Base-by-base conservation (phyloP, 2,888 invertebrate species). In the Ophion slaviceki region DNA sequence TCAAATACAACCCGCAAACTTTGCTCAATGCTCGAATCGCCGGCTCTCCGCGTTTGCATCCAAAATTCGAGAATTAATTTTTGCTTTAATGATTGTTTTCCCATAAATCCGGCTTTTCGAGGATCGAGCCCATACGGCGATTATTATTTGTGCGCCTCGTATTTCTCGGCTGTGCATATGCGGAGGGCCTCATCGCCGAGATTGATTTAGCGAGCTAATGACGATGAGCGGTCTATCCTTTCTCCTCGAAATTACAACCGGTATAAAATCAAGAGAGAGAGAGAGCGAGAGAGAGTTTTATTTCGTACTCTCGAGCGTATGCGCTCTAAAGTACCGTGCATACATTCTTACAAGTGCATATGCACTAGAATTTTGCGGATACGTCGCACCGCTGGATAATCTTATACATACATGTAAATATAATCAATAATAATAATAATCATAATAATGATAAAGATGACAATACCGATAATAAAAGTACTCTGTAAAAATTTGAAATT, bases 121-220 rank as follows among this genome's bases (percentile, higher is more conserved):
- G 47, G 0, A 40, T 8, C 4, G 8, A 36, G 36, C 36, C 40
- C n/a, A 53, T 59, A 66, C 20, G 2, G 14, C 4, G 32, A 32
- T 32, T 59, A 6, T 17, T 24, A 28, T 78, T 78, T 28, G 7
- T 78, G 59, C 57, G 71, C 28, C 28, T 61, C 24, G 57, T 61
- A 40, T 24, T 45, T 78, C 40, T 53, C 47, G 47, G 20, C 28
- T 20, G 59, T 45, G 57, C 59, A 14, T 17, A 11, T 24, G 28
- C 17, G 62, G 10, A n/a, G 57, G 0, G 2, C 28, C 71, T 59
- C 81, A 77, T 70, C 70, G n/a, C 28, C 66, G 82, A 82, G 91
- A 92, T 92, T 92, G 92, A 92, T 92, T 92, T 90, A 92, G 91
- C 87, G 91, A 87, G 89, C 90, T 92, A 92, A 92, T 92, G 92